phyloP scores from a whole-genome alignment of 2,113 vertebrate genomes.

The Rousettus leschenaultii region DNA sequence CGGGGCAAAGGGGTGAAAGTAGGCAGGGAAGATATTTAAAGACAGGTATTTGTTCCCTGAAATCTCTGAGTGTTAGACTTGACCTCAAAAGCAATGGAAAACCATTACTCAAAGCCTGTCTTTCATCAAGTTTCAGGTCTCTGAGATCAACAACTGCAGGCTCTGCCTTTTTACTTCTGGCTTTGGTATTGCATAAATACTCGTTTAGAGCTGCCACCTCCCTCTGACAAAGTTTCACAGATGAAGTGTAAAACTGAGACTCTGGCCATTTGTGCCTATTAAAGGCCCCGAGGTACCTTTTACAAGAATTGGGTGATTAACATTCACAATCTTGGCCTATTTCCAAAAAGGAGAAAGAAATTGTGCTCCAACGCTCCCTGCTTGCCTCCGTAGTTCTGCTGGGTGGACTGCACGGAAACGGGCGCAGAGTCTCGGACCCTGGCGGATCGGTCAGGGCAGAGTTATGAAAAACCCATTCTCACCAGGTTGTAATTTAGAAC shows the following conservation, averaged over 20 bases:
- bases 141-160: neutral
- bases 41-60: neutral
- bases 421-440: neutral
- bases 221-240: neutral
- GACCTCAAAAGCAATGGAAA: neutral
- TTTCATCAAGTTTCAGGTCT: neutral
- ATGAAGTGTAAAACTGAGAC: constrained; percentile 50
- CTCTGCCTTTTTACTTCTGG: neutral
- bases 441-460: neutral
- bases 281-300: constrained; percentile 51
- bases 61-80: neutral
- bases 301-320: constrained; percentile 67
- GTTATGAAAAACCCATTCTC: constrained; percentile 13
- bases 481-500: constrained; percentile 35
- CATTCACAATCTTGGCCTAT: constrained; percentile 50
- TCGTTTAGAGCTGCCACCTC: neutral
- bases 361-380: neutral
- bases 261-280: constrained; percentile 28
- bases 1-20: neutral
- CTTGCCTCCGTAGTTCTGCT: neutral
- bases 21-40: neutral
- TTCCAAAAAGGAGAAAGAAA: constrained; percentile 46
- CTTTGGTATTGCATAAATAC: neutral
- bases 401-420: neutral
- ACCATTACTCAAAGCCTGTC: neutral